These are phyloP conservation scores for Brassicogethes aeneus DNA, from an alignment of 2,888 invertebrate genomes.

Conservation along the genomic window DNA sequence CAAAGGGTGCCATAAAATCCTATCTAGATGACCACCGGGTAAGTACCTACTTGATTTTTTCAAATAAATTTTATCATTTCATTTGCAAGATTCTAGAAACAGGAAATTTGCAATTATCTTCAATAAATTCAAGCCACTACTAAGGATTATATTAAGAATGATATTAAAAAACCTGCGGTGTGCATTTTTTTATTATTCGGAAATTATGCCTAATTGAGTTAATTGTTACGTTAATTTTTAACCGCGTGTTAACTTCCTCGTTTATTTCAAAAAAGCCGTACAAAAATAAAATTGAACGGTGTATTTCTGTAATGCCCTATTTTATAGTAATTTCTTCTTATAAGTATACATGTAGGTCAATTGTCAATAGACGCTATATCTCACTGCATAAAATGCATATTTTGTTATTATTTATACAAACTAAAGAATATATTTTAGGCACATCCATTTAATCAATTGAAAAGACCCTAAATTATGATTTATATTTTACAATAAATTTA, in stretches of 20 bases:
- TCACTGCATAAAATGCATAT: background rate
- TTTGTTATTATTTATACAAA: no score
- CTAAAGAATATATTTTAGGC: background rate
- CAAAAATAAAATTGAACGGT: no score
- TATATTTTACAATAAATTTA: background rate
- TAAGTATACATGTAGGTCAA: constrained; percentile 3
- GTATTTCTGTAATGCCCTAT: background rate
- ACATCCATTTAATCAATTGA: background rate
- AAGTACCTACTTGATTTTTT: constrained; percentile 16
- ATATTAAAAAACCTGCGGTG: background rate
- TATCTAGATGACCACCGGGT: constrained; percentile 39
- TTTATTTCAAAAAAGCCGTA: no score
- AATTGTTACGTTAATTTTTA: no score
- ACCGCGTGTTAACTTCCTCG: no score
- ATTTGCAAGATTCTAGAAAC: constrained; percentile 20
- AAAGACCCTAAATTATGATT: background rate
- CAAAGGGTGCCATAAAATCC: constrained; percentile 28
- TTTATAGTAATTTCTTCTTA: background rate
- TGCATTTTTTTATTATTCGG: background rate
- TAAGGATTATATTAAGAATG: background rate
- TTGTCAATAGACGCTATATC: constrained; percentile 1
- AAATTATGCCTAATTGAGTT: background rate
- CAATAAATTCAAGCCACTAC: constrained; percentile 20
- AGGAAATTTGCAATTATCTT: constrained; percentile 36
- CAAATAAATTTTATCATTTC: constrained; percentile 1